Evolutionary conservation across 35 echinoderm and acorn worm genomes (phyloP), one percentile per base, ranked within the genome.

Genomic region (Eucidaris tribuloides): DNA sequence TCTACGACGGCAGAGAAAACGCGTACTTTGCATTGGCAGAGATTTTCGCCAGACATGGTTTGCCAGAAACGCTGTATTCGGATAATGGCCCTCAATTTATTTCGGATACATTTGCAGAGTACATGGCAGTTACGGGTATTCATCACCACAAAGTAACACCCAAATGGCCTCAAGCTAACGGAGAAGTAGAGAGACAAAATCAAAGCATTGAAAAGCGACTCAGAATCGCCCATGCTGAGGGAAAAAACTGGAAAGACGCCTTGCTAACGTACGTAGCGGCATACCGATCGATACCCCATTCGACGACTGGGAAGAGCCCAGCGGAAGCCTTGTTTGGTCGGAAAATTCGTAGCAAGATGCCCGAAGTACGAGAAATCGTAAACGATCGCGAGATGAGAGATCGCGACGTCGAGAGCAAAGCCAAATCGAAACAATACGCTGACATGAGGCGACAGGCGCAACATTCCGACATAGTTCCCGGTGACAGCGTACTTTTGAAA

Each of bases 121-220:
- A 52, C n/a, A 52, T 52, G 48, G n/a, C 9, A n/a, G n/a, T n/a
- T n/a, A 52, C 48, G n/a, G 48, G 48, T n/a, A 52, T 52, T n/a
- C 48, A 52, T n/a, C 48, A 52, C n/a, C 48, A 52, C 48, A 52
- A 52, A 52, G 48, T 52, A 52, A 52, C 48, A 11, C 48, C 48
- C n/a, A 52, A 52, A 52, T 48, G 71, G 83, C n/a, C 59, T 5
- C 33, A 17, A 22, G 84, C 84, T 4, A 80, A 87, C 45, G 84
- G 82, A 85, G 88, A 77, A 7, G 58, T 52, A n/a, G 48, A 52
- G 48, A 52, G 48, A 52, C 48, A 52, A 52, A 52, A 52, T 52
- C 48, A 52, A n/a, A 11, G 9, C n/a, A 52, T 79, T 6, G 7
- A 7, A 7, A 79, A 79, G 48, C 13, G 76, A 48, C 11, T 79